These are phyloP conservation scores for Chouioia cunea DNA, from an alignment of 2,888 invertebrate species.

Conservation along the genomic window DNA sequence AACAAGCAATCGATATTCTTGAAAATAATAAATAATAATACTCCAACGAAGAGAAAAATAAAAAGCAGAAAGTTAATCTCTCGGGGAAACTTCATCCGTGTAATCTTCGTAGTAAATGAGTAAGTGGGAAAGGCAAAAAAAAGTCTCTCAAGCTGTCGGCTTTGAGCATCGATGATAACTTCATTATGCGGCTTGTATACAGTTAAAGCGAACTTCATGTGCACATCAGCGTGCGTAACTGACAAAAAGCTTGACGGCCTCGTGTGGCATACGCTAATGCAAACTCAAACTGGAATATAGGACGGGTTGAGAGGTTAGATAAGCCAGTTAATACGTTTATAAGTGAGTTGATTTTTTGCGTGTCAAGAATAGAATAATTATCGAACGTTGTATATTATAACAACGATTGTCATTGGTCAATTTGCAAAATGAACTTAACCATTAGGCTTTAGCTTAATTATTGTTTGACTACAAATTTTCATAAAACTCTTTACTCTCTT, in stretches of 20 bases:
- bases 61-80: slow-evolving; percentile 20
- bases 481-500: slow-evolving; percentile 27
- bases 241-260: slow-evolving; percentile 7
- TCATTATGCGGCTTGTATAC: slow-evolving; percentile 19
- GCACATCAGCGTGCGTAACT: slow-evolving; percentile 1
- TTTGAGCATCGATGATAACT: slow-evolving; percentile 17
- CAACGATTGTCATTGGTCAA: slow-evolving; percentile 23
- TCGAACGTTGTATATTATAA: too few species aligned
- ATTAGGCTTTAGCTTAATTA: slow-evolving; percentile 19
- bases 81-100: too few species aligned
- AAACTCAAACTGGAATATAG: neutral
- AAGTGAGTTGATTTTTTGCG: slow-evolving; percentile 56
- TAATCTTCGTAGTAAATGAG: too few species aligned
- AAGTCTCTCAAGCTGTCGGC: slow-evolving; percentile 4
- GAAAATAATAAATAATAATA: too few species aligned
- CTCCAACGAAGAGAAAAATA: neutral
- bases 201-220: neutral
- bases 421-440: slow-evolving; percentile 9
- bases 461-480: slow-evolving; percentile 52
- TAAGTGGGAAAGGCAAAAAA: too few species aligned
- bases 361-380: slow-evolving; percentile 57
- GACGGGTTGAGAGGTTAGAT: too few species aligned
- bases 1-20: too few species aligned
- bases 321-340: too few species aligned
- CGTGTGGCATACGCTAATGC: neutral